Evolutionary conservation across 2,113 vertebrate species (phyloP).

Genomic region (Hemichromis elongatus): DNA sequence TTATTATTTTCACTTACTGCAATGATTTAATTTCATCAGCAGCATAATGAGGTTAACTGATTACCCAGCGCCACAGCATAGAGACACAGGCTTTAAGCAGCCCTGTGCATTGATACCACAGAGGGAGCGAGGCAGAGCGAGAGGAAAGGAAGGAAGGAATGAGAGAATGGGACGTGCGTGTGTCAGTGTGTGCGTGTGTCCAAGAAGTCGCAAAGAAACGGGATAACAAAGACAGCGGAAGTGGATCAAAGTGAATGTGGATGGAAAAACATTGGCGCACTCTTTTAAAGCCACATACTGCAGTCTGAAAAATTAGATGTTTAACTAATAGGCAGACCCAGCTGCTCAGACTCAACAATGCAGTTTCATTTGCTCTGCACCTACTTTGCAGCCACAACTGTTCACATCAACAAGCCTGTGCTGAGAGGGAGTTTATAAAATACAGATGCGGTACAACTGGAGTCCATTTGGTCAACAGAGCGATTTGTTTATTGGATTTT

Average conservation of each 20-base stretch:
- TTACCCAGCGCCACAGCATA: constrained; percentile 52
- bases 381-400: neutral
- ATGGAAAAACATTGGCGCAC: neutral
- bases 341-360: constrained; percentile 13
- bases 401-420: neutral
- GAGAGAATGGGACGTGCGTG: neutral
- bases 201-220: neutral
- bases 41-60: constrained; percentile 75
- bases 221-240: neutral
- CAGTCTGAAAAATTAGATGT: constrained; percentile 12
- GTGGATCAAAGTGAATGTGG: neutral
- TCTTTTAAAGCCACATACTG: neutral
- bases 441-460: neutral
- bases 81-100: constrained; percentile 53
- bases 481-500: neutral
- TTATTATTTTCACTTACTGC: constrained; percentile 74
- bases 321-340: constrained; percentile 35
- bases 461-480: neutral
- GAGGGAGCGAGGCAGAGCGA: neutral
- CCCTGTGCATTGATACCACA: constrained; percentile 47
- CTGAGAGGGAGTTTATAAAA: neutral
- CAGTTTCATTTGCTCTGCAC: constrained; percentile 26
- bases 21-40: constrained; percentile 75
- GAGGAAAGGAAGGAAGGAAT: neutral
- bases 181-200: neutral